Evolutionary conservation across 2,797 vertebrate genomes (phyloP).

Genomic region (Micrastur ruficollis): DNA sequence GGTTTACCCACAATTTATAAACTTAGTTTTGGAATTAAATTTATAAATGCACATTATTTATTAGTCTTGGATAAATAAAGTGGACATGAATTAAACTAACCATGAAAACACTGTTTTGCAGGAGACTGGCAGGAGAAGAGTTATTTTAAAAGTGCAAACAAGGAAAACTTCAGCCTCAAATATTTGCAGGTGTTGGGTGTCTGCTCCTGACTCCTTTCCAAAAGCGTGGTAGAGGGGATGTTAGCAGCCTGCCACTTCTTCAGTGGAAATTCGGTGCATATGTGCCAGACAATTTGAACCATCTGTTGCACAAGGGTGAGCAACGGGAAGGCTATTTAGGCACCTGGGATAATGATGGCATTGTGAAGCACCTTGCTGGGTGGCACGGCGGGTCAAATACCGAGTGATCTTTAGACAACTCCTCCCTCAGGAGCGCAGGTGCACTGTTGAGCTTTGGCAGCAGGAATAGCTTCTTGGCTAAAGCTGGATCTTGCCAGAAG

Average conservation of each 20-base stretch:
- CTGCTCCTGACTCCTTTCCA: neutral
- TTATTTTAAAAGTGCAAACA: neutral
- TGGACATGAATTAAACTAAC: neutral
- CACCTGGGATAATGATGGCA: neutral
- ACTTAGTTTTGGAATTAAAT: neutral
- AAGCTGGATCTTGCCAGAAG: neutral
- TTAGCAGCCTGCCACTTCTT: slow-evolving; percentile 32
- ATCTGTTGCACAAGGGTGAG: slow-evolving; percentile 27
- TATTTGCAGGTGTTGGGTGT: slow-evolving; percentile 21
- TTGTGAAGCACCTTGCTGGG: neutral
- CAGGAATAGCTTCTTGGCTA: neutral
- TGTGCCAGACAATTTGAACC: neutral
- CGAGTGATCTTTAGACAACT: neutral
- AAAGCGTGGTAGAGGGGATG: neutral
- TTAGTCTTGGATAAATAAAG: neutral
- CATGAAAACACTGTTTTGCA: neutral
- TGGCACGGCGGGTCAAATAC: neutral
- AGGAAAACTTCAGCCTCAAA: neutral
- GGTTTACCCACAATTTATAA: neutral
- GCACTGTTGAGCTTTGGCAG: neutral
- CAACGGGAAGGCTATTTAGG: neutral
- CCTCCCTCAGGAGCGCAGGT: neutral
- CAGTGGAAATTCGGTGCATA: neutral
- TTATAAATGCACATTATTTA: neutral
- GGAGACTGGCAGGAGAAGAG: neutral